phyloP scores from a whole-genome alignment of 1,140 invertebrate genomes.

The Lordiphosa collinella region DNA sequence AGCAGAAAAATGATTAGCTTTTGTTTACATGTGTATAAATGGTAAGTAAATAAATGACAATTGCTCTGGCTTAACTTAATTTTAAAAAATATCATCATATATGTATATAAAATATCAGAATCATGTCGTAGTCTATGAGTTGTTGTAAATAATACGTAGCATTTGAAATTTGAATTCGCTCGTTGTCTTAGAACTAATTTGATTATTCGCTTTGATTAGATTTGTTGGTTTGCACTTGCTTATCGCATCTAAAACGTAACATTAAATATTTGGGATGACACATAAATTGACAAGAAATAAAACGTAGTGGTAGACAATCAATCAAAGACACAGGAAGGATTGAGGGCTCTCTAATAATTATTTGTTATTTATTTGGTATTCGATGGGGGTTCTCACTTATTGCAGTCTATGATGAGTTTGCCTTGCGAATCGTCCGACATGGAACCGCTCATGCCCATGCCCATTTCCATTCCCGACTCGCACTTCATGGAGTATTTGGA shows the following conservation, averaged over 20 bases:
- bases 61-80: not conserved
- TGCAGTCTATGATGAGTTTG: conserved; percentile 71
- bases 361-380: not conserved
- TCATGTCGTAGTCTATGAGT: not conserved
- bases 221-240: conserved; percentile 54
- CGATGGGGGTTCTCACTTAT: conserved; percentile 31
- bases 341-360: too few species aligned
- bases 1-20: too few species aligned
- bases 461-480: conserved; percentile 7
- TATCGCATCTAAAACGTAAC: conserved; percentile 51
- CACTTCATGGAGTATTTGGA: conserved; percentile 72
- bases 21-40: conserved; percentile 1
- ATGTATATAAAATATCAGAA: conserved; percentile 12
- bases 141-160: conserved; percentile 26
- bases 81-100: not conserved
- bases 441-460: conserved; percentile 42
- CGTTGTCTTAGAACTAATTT: conserved; percentile 51
- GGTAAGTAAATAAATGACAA: conserved; percentile 11
- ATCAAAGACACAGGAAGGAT: conserved; percentile 25
- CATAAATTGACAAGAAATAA: conserved; percentile 43
- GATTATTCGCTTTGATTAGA: conserved; percentile 72
- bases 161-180: conserved; percentile 3
- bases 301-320: conserved; percentile 11
- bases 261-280: conserved; percentile 58
- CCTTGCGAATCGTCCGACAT: conserved; percentile 70